Evolutionary conservation across 2,888 invertebrate species (phyloP), one percentile per base, ranked within the genome.

Genomic region (Megalurothrips usitatus): DNA sequence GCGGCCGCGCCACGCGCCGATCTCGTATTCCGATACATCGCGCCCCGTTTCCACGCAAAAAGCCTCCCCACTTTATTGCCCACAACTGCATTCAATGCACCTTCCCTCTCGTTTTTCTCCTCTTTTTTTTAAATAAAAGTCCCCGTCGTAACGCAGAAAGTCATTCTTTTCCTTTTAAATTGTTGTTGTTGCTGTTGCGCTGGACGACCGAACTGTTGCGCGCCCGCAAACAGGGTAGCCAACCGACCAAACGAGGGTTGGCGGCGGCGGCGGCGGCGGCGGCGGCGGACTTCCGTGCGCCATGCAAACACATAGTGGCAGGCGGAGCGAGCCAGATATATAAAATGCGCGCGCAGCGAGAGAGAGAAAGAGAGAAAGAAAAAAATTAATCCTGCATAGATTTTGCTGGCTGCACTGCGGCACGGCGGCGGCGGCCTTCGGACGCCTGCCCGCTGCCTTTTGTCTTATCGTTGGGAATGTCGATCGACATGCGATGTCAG

Each of bases 401-500:
- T 43, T 43, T 43, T 6, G 52, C 10, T 12, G 52, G 52, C 52
- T 52, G 52, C 52, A 19, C 52, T 19, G 52, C 52, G 52, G 58
- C 58, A 17, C 19, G 11, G 58, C 58, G 58, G 58, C 19, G 11
- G 58, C 58, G 58, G 58, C 58, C 58, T 58, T 58, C 58, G 17
- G 58, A 58, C 17, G 52, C 52, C 52, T 14, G 8, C 52, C 52
- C 1, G 8, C 52, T 17, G 58, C 11, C 58, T n/a, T 58, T 11
- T 58, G 58, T 58, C 58, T 58, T n/a, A 58, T 58, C 58, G 58
- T 14, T 11, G 58, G 58, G n/a, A 58, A 58, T 58, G 58, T 10
- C 58, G 58, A 58, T 58, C 58, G 58, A n/a, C 58, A 58, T 58
- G 58, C 58, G 58, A 58, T 58, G 58, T 58, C 58, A 58, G 58